Base-by-base conservation (phyloP, 2,797 vertebrate species). In the Helicolenus hilgendorfi region DNA sequence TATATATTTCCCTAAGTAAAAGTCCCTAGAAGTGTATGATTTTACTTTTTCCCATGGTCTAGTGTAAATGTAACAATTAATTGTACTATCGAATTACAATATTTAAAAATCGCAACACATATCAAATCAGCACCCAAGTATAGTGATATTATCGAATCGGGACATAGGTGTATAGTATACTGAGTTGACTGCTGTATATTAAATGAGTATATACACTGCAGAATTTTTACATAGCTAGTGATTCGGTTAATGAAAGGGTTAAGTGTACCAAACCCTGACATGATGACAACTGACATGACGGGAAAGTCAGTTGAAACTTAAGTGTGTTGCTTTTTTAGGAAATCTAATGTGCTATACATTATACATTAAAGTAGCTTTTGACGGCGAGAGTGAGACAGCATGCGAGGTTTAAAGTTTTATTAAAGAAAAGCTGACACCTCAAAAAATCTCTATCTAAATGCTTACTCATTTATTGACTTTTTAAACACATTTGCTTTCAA, bases 331-430 rank as follows among this genome's bases (percentile, higher is more conserved):
- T 63, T 65, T 59, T 64, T 72, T 20, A 26, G 24, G 26, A 45
- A 45, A 65, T 70, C 7, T 20, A 70, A 79, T 70, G 29, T 72
- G 59, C 14, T 74, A 64, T 63, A 71, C 35, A 79, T 72, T 36
- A 77, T 22, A 41, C 13, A 75, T 60, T 14, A 5, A 77, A 35
- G 24, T 41, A 63, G 55, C 7, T 58, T 72, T 13, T 56, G 62
- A 60, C 6, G 49, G 24, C 49, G 26, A 68, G 35, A 60, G 56
- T 14, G 24, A 73, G 35, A 31, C 4, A 18, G 18, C 55, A 49
- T 24, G 41, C 0, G 1, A 26, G 35, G 62, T 55, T 55, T 59
- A 27, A 76, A 72, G 27, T 56, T 77, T 29, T 5, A 27, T 63
- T 33, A 20, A 22, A 82, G 7, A 11, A 36, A 63, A 38, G 18